Evolutionary conservation across 2,888 invertebrate genomes (phyloP).

Genomic region (Melipona beecheii): DNA sequence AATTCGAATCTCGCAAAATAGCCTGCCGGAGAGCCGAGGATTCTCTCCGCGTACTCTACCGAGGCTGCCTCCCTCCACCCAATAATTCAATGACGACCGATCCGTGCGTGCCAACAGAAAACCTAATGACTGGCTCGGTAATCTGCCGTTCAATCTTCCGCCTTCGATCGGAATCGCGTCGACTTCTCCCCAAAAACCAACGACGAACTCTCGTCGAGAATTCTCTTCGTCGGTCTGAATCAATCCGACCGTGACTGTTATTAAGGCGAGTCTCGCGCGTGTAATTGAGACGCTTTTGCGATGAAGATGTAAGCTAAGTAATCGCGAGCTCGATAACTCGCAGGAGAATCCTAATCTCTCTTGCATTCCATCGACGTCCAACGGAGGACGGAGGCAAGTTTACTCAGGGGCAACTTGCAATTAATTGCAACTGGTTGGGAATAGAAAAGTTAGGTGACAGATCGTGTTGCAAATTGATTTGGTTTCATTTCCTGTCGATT

Average conservation of each 20-base stretch:
- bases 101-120: constrained; percentile 24
- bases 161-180: neutral
- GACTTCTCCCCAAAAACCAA: too few species aligned
- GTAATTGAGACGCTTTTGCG: neutral
- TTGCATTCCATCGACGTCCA: neutral
- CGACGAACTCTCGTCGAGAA: neutral
- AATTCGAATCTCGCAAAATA: constrained; percentile 43
- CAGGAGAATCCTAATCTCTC: neutral
- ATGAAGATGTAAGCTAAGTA: neutral
- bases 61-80: neutral
- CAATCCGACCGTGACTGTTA: neutral
- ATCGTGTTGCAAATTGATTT: too few species aligned
- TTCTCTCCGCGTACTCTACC: constrained; percentile 20
- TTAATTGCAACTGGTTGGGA: neutral
- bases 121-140: neutral
- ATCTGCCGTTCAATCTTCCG: constrained; percentile 8
- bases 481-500: too few species aligned
- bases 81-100: constrained; percentile 51
- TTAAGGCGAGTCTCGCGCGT: neutral
- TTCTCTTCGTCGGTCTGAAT: neutral
- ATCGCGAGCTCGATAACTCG: neutral
- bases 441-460: neutral
- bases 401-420: neutral
- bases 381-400: neutral
- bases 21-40: neutral